Evolutionary conservation across 2,113 vertebrate species (phyloP).

Genomic region (Motacilla tschutschensis): DNA sequence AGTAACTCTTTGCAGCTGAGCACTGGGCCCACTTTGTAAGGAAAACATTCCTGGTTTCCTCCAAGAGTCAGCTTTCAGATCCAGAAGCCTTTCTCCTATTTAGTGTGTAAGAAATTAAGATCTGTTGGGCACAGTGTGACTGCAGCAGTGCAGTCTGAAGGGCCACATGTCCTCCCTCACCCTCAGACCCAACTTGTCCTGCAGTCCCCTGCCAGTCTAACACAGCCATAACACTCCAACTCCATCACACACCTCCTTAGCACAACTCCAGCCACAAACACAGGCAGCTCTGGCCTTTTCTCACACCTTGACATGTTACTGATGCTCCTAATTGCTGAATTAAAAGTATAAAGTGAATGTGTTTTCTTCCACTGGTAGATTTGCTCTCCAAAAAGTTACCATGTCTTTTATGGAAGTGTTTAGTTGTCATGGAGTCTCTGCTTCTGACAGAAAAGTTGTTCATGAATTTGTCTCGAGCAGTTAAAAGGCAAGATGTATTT

Average conservation of each 20-base stretch:
- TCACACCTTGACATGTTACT: accelerated
- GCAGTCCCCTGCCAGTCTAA: not conserved
- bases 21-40: not conserved
- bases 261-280: not conserved
- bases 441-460: not conserved
- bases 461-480: not conserved
- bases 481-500: not conserved
- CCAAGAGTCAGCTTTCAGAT: not conserved
- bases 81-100: not conserved
- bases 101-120: not conserved
- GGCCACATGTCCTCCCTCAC: not conserved
- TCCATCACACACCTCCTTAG: not conserved
- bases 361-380: not conserved
- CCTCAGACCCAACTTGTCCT: not conserved
- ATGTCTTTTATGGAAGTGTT: not conserved
- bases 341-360: not conserved
- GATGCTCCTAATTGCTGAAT: not conserved
- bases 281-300: not conserved
- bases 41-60: not conserved
- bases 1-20: not conserved
- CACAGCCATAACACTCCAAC: not conserved
- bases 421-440: not conserved
- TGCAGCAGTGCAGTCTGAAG: not conserved
- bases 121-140: not conserved
- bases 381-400: not conserved